A percentile compares a stretch with the other conserved stretches of the same genome.
Conservation (phyloP, 2,113 vertebrate genomes). For the Proteles cristata region DNA sequence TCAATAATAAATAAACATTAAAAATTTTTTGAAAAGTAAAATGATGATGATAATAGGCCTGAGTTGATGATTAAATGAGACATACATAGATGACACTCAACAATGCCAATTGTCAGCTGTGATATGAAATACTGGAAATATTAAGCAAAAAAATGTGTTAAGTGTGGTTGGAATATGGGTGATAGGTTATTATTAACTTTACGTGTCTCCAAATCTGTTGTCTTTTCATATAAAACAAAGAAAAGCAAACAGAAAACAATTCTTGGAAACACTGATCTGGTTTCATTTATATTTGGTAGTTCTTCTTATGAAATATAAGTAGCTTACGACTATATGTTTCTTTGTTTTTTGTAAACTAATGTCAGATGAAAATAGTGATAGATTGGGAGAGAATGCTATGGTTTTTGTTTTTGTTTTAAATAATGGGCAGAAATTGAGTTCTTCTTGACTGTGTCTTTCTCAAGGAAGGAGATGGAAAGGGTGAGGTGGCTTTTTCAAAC, state of each 20-base stretch:
- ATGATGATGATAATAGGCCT: not conserved
- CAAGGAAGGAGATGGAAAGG: not conserved
- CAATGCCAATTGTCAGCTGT: not conserved
- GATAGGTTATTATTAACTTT: not conserved
- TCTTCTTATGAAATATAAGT: not conserved
- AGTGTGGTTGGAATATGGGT: not conserved
- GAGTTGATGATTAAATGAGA: not conserved
- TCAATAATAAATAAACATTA: no score
- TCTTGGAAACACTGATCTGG: not conserved
- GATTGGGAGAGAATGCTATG: not conserved
- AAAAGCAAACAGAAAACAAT: not conserved
- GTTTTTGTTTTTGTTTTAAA: not conserved
- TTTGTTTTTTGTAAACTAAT: constrained; percentile 7
- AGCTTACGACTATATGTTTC: not conserved
- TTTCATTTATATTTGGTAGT: not conserved
- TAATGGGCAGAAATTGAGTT: not conserved
- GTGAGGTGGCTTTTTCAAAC: not conserved
- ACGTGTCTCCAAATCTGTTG: not conserved
- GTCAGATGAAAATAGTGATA: not conserved
- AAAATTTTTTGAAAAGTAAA: not conserved
- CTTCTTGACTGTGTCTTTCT: not conserved
- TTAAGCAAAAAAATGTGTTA: not conserved
- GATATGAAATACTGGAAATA: not conserved
- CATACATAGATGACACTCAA: not conserved
- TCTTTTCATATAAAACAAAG: not conserved